phyloP scores from a whole-genome alignment of 1,140 invertebrate species.

The Apis florea region DNA sequence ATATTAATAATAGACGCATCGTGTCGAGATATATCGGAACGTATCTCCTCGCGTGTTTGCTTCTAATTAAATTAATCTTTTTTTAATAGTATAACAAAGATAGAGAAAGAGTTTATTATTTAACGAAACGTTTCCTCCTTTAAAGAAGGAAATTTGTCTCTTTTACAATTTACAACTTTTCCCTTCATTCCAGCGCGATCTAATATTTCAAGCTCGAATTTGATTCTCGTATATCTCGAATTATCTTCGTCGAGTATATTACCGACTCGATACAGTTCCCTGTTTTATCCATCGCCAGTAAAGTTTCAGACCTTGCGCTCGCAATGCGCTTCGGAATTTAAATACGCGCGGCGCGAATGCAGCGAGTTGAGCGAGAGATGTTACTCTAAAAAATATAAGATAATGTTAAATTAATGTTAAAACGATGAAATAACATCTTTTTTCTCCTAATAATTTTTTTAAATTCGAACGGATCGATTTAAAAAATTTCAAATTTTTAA shows the following conservation, averaged over 20 bases:
- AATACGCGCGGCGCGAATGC: conserved; percentile 45
- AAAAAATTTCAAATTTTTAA: neutral
- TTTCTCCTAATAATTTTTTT: neutral
- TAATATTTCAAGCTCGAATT: conserved; percentile 1
- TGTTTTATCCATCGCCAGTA: conserved; percentile 22
- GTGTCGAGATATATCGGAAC: neutral
- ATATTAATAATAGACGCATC: neutral
- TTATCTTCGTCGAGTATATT: conserved; percentile 45
- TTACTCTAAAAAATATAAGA: neutral
- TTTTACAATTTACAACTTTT: neutral
- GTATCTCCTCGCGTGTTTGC: neutral
- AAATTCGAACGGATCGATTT: neutral
- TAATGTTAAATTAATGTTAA: neutral
- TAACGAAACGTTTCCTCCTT: neutral
- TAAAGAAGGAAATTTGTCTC: too few species aligned
- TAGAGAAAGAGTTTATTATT: too few species aligned
- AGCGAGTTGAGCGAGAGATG: too few species aligned
- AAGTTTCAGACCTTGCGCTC: neutral
- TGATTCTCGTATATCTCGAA: neutral
- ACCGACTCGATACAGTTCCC: conserved; percentile 46
- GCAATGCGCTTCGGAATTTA: neutral
- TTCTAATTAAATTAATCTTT: neutral
- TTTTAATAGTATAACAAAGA: too few species aligned
- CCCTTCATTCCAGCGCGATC: conserved; percentile 13
- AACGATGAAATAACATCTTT: neutral